phyloP scores from a whole-genome alignment of 1,140 invertebrate species.

The Panulirus ornatus region DNA sequence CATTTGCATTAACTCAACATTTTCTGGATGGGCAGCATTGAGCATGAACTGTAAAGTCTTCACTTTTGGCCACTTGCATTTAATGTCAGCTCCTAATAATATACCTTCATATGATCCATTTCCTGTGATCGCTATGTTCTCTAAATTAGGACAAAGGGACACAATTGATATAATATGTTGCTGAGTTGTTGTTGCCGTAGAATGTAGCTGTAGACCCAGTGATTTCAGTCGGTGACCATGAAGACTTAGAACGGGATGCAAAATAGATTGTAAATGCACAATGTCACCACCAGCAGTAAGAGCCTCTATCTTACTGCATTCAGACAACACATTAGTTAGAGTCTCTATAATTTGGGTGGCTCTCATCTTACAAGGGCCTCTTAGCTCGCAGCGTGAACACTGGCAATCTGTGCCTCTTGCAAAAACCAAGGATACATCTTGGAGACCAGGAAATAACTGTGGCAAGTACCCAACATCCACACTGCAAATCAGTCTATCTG shows the following conservation, averaged over 20 bases:
- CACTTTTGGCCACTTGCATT: constrained; percentile 53
- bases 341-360: constrained; percentile 64
- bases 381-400: constrained; percentile 58
- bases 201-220: constrained; percentile 43
- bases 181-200: constrained; percentile 59
- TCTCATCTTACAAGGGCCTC: constrained; percentile 52
- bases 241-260: constrained; percentile 46
- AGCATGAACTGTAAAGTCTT: constrained; percentile 59
- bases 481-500: constrained; percentile 60
- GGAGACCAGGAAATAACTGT: constrained; percentile 60
- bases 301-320: constrained; percentile 61
- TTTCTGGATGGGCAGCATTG: constrained; percentile 45
- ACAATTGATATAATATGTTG: constrained; percentile 55
- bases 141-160: constrained; percentile 50
- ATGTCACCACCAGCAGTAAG: constrained; percentile 64
- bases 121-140: constrained; percentile 62
- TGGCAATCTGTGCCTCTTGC: constrained; percentile 54
- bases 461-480: constrained; percentile 59
- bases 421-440: constrained; percentile 65
- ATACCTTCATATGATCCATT: constrained; percentile 36
- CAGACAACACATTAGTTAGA: constrained; percentile 48
- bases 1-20: constrained; percentile 61
- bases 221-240: constrained; percentile 59
- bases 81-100: not conserved
- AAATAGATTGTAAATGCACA: constrained; percentile 56